Evolutionary conservation across 2,113 vertebrate genomes (phyloP).

Genomic region (Erythrocercus mccallii): DNA sequence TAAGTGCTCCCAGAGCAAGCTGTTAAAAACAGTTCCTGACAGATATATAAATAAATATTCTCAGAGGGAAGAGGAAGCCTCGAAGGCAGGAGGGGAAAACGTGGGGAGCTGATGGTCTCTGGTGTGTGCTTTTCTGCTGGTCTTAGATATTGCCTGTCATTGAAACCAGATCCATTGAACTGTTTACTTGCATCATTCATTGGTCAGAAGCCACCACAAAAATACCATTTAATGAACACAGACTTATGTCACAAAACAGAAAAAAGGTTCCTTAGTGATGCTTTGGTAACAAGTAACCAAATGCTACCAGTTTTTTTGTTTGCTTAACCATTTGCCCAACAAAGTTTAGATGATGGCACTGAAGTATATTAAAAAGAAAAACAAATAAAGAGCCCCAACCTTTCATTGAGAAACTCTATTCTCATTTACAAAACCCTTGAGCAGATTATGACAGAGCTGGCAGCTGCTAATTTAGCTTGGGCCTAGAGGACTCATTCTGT

Average conservation of each 20-base stretch:
- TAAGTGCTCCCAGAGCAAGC: neutral
- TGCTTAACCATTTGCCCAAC: neutral
- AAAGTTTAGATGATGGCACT: neutral
- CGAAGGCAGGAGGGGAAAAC: neutral
- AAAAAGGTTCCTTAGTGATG: neutral
- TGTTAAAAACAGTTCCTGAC: neutral
- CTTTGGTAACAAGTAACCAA: neutral
- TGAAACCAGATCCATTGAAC: neutral
- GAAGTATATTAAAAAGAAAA: neutral
- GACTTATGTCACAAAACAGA: neutral
- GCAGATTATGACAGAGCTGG: neutral
- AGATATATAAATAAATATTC: fast-evolving
- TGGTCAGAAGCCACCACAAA: neutral
- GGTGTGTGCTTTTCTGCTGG: neutral
- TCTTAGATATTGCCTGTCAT: fast-evolving
- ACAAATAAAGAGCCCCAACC: neutral
- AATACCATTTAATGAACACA: neutral
- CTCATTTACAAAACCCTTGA: neutral
- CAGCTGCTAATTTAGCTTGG: neutral
- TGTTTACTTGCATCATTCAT: neutral
- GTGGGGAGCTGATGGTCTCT: neutral
- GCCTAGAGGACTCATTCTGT: neutral
- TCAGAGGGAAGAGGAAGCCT: neutral
- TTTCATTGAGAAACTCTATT: neutral
- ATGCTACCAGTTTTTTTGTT: neutral